Base-by-base conservation (phyloP, 2,113 vertebrate genomes). In the Sterna hirundo region DNA sequence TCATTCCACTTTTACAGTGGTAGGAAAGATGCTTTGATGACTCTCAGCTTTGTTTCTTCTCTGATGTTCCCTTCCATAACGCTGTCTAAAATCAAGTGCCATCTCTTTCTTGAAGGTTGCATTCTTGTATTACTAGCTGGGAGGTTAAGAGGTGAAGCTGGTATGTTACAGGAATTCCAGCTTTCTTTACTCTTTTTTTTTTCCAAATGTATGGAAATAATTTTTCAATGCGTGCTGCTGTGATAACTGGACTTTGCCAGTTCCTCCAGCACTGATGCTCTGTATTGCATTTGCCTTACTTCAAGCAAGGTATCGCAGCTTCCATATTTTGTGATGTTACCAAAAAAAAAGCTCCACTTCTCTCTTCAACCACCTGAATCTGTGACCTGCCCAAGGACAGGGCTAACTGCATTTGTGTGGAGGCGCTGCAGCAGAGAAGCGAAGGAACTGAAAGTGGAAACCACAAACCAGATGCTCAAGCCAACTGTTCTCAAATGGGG, bases 91-190 rank as follows among this genome's bases (percentile, higher is more conserved):
- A 55, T 71, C 40, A 78, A 68, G 20, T 57, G 23, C 38, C 44
- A 62, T 65, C 46, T 72, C 84, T 36, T 72, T 92, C 71, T 38
- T 62, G 75, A 91, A 85, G 83, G 69, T 2, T 72, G 58, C 29
- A 47, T 90, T 84, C 32, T 54, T 84, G 30, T 86, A 44, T 84
- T 86, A 89, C 75, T 61, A 58, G 40, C 64, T 90, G 62, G 68
- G 93, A 97, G n/a, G 51, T 36, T 95, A 94, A 94, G 1, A 93
- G 81, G 69, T 62, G 76, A 96, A 96, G 9, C 25, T 79, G 34
- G 72, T 23, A 86, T 60, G 64, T 60, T 94, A 91, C 32, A 94
- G 42, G 75, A 94, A 87, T 94, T 96, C 64, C 66, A 81, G 46
- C n/a, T 70, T 64, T 61, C 78, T 76, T 81, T 46, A n/a, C 7